Evolutionary conservation across 2,888 invertebrate genomes (phyloP).

Genomic region (Hypolimnas misippus): DNA sequence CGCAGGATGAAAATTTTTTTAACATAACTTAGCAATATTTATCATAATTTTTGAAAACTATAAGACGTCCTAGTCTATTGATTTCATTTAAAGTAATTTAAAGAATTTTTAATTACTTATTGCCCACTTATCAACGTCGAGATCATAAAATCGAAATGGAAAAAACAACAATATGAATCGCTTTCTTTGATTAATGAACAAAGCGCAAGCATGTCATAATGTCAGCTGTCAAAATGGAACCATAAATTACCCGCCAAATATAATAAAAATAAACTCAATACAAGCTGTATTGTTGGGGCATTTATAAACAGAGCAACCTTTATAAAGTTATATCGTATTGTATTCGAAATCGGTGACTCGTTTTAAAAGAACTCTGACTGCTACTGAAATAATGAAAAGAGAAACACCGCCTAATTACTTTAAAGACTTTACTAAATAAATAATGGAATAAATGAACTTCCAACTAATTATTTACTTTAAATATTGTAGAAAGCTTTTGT

Average conservation of each 20-base stretch:
- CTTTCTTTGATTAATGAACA: constrained; percentile 47
- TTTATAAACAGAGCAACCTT: constrained; percentile 33
- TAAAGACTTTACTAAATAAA: too few species aligned
- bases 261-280: constrained; percentile 38
- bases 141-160: constrained; percentile 34
- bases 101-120: constrained; percentile 30
- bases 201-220: constrained; percentile 45
- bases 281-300: constrained; percentile 29
- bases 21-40: not conserved
- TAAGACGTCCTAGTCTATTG: not conserved
- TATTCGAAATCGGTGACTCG: too few species aligned
- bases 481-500: too few species aligned
- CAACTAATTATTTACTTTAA: too few species aligned
- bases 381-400: constrained; percentile 18
- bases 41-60: not conserved
- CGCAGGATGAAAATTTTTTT: too few species aligned
- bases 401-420: too few species aligned
- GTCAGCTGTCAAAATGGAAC: constrained; percentile 47
- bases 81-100: constrained; percentile 17
- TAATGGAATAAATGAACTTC: too few species aligned
- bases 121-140: constrained; percentile 38
- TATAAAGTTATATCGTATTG: constrained; percentile 33
- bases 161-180: constrained; percentile 42
- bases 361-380: constrained; percentile 11
- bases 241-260: constrained; percentile 45